Evolutionary conservation across 2,888 invertebrate genomes (phyloP), one percentile per base, ranked within the genome.

Genomic region (Heteromurus nitidus): DNA sequence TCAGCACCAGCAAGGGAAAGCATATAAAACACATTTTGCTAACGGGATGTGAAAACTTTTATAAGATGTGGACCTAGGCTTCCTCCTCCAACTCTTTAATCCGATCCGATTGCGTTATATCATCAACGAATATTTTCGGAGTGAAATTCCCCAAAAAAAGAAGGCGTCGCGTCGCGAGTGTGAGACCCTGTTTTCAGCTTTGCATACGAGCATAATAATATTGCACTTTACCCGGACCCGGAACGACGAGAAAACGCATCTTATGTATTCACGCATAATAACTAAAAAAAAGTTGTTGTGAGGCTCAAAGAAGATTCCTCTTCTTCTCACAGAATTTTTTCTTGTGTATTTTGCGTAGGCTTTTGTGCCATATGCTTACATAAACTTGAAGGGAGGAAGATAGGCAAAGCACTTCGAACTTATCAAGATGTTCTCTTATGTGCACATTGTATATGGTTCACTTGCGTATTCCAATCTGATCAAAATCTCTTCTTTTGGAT

Each of bases 61-160:
- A 9, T 13, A 36, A 36, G 36, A 36, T 36, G 13, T 36, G 16
- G 50, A 50, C 50, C 58, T 13, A 3, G 24, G 20, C 31, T n/a
- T 62, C 30, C 44, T 20, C 18, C 42, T 65, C 28, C 65, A 18
- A 3, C 31, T 64, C 28, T 67, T 53, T 68, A 76, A 68, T 68
- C 68, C 68, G 60, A 58, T 60, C 36, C 62, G 60, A 76, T 76
- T 68, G 76, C 68, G 58, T 76, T 68, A 60, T 76, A 68, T 68
- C 62, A 68, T 60, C 68, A 68, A 44, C 30, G 24, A 68, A 67
- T 55, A 55, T 75, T 68, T 58, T 30, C 47, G 28, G 68, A 50
- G 60, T 47, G 68, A 68, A 31, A 73, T 55, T 55, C 22, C 22
- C 55, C 24, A 50, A n/a, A 50, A 18, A n/a, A 50, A 50, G n/a